These are phyloP conservation scores for Gobionotothen gibberifrons DNA, from an alignment of 2,797 vertebrate species.

Conservation along the genomic window DNA sequence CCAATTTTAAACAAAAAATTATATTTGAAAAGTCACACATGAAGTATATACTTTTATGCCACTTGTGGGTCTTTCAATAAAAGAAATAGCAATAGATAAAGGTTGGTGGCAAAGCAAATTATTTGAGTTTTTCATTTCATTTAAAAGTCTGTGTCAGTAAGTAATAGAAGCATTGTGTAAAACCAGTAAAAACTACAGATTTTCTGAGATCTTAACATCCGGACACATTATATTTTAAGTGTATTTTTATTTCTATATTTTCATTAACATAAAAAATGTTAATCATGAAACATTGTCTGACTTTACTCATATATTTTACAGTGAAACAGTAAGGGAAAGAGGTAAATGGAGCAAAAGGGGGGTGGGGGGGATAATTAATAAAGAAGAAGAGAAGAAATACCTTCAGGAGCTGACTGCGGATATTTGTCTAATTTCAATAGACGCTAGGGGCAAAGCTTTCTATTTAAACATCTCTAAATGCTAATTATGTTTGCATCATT, in stretches of 20 bases:
- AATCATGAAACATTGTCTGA: slow-evolving; percentile 9
- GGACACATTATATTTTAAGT: no score
- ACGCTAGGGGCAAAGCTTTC: slow-evolving; percentile 44
- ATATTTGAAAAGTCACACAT: no score
- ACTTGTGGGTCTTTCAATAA: no score
- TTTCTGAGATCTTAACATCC: no score
- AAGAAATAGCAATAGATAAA: no score
- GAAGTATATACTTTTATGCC: no score
- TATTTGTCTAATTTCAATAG: slow-evolving; percentile 67
- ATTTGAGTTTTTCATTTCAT: no score
- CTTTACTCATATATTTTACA: slow-evolving; percentile 29
- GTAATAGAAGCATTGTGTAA: no score
- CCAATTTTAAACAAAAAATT: no score
- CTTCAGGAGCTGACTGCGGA: slow-evolving; percentile 43
- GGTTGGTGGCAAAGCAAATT: no score
- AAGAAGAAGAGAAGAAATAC: slow-evolving; percentile 44
- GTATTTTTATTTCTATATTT: not conserved
- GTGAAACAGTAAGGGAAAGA: slow-evolving; percentile 16
- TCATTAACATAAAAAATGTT: not conserved
- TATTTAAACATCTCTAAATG: slow-evolving; percentile 60
- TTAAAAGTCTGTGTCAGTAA: no score
- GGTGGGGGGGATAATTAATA: slow-evolving; percentile 34
- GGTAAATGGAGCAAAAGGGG: slow-evolving; percentile 4
- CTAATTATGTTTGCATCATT: slow-evolving; percentile 67
- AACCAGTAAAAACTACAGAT: no score